phyloP scores from a whole-genome alignment of 64 coral and sea anemone genomes.

The Montipora foliosa region DNA sequence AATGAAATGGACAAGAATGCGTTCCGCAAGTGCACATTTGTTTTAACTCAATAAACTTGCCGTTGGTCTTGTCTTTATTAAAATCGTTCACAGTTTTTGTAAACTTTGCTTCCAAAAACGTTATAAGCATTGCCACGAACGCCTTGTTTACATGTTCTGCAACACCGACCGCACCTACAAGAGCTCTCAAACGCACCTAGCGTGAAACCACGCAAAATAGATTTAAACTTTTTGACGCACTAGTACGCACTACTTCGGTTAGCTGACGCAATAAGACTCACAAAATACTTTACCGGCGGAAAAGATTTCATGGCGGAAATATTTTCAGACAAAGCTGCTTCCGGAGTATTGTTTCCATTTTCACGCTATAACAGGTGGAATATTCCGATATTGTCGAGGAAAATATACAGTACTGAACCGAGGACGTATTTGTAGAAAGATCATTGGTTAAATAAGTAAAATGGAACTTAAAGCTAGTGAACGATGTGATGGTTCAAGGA shows the following conservation, averaged over 20 bases:
- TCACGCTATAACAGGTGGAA: not conserved
- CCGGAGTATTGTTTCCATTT: slow-evolving; percentile 1
- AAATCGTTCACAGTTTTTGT: too few species aligned
- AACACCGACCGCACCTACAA: not conserved
- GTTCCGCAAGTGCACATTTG: too few species aligned
- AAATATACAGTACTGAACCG: not conserved
- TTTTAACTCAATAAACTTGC: too few species aligned
- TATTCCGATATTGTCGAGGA: not conserved
- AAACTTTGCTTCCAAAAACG: too few species aligned
- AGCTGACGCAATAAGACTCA: not conserved
- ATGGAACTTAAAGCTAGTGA: too few species aligned
- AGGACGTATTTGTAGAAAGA: too few species aligned
- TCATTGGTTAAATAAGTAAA: too few species aligned
- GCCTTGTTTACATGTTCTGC: slow-evolving; percentile 18
- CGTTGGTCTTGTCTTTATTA: too few species aligned
- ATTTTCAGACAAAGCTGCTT: not conserved
- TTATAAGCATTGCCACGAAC: too few species aligned
- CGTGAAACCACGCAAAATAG: not conserved
- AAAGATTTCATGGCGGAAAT: not conserved
- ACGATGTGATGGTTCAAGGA: too few species aligned
- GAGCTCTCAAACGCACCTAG: not conserved
- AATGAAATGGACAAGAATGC: too few species aligned
- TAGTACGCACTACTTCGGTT: not conserved
- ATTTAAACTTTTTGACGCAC: not conserved
- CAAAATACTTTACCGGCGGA: not conserved